Percentiles rank a stretch among this genome's conserved stretches.
Conservation (phyloP, 2,888 invertebrate species). For the Aphidius colemani region DNA sequence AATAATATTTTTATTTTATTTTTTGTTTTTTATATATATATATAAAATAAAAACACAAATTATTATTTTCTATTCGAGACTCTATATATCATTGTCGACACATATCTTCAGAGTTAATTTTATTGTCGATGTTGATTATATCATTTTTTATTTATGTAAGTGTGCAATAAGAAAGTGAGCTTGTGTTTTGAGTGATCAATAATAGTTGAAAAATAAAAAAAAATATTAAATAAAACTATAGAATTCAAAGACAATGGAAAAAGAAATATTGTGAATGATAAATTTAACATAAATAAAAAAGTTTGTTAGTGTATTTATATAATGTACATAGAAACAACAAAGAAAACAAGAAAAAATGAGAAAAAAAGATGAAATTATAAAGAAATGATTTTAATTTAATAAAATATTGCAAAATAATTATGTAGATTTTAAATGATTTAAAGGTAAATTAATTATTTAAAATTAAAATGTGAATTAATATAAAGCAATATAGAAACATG, state of each 20-base stretch:
- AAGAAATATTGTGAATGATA: constrained; percentile 10
- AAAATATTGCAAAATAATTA: neutral
- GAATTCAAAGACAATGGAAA: neutral
- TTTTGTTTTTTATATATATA: neutral
- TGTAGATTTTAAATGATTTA: constrained; percentile 15
- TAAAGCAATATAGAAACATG: neutral
- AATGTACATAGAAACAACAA: constrained; percentile 25
- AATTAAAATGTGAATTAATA: constrained; percentile 6
- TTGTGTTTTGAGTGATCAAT: constrained; percentile 9
- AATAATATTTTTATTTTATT: neutral
- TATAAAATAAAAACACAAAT: too few relatives aligned
- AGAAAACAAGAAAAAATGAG: constrained; percentile 10
- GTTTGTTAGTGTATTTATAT: constrained; percentile 28
- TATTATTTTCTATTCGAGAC: constrained; percentile 8
- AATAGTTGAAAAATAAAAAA: constrained; percentile 5
- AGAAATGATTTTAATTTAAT: neutral
- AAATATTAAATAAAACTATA: constrained; percentile 15
- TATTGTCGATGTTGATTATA: constrained; percentile 10
- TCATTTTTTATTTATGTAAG: constrained; percentile 17
- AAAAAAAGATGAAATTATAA: constrained; percentile 12
- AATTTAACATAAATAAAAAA: constrained; percentile 20
- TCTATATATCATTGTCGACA: constrained; percentile 19
- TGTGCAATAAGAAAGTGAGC: constrained; percentile 25
- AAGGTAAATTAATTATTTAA: constrained; percentile 21
- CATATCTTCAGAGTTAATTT: constrained; percentile 17